Evolutionary conservation across 2,797 vertebrate species (phyloP).

Genomic region (Miichthys miiuy): DNA sequence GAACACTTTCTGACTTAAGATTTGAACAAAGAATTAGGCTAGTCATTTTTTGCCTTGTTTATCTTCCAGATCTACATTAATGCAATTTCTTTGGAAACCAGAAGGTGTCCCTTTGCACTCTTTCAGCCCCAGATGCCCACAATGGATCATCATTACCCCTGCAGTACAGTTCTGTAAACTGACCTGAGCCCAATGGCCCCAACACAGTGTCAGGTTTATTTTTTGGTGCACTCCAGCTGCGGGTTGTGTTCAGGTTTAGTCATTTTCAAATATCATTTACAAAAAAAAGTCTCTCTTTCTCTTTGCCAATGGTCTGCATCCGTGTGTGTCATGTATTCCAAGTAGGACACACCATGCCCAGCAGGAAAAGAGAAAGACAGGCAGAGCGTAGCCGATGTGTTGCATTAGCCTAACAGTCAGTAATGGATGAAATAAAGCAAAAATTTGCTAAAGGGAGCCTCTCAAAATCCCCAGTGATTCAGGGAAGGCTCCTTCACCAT

Average conservation of each 20-base stretch:
- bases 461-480: constrained; percentile 55
- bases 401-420: constrained; percentile 67
- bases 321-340: constrained; percentile 69
- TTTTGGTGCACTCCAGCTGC: constrained; percentile 25
- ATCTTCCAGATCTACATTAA: constrained; percentile 21
- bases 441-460: constrained; percentile 45
- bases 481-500: constrained; percentile 36
- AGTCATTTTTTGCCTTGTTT: constrained; percentile 26
- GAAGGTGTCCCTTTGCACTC: constrained; percentile 56
- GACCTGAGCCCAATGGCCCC: constrained; percentile 5
- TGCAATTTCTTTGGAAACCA: constrained; percentile 47
- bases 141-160: constrained; percentile 35
- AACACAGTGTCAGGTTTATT: constrained; percentile 18
- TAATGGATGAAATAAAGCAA: constrained; percentile 68
- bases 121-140: constrained; percentile 28
- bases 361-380: constrained; percentile 61
- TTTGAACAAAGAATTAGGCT: constrained; percentile 47
- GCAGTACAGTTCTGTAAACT: constrained; percentile 18
- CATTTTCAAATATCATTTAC: constrained; percentile 59
- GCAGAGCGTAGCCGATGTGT: constrained; percentile 56
- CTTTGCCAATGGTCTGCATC: constrained; percentile 53
- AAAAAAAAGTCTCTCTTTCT: constrained; percentile 40
- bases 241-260: constrained; percentile 45
- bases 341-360: constrained; percentile 72
- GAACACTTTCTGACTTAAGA: constrained; percentile 40